phyloP scores from a whole-genome alignment of 2,113 vertebrate genomes.

The Myotis lucifugus region DNA sequence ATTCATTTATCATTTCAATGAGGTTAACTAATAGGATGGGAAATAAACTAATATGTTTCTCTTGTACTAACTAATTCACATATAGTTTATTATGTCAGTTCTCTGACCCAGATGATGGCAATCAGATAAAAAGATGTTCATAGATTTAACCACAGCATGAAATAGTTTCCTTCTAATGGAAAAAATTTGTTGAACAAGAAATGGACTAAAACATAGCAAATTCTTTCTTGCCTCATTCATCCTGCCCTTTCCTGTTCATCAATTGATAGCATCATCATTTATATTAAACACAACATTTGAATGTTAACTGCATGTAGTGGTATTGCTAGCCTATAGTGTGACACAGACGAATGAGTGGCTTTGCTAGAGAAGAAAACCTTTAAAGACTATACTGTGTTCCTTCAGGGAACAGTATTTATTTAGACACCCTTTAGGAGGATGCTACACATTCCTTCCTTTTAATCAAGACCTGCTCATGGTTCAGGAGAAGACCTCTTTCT shows the following conservation, averaged over 20 bases:
- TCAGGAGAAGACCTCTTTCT: not conserved
- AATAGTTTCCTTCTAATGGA: not conserved
- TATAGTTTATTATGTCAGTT: not conserved
- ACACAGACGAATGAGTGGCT: not conserved
- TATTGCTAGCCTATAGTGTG: not conserved
- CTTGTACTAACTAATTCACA: constrained; percentile 30
- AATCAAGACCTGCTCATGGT: not conserved
- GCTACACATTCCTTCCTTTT: not conserved
- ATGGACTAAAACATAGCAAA: not conserved
- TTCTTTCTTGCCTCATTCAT: not conserved
- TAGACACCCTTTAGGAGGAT: not conserved
- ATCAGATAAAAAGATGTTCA: constrained; percentile 45
- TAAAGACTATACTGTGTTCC: not conserved
- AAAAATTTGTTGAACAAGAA: not conserved
- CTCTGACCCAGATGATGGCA: constrained; percentile 58
- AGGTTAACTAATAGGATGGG: constrained; percentile 46
- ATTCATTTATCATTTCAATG: constrained; percentile 39
- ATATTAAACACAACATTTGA: not conserved
- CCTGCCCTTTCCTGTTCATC: not conserved
- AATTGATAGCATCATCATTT: not conserved
- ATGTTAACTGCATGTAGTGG: not conserved
- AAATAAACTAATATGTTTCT: not conserved
- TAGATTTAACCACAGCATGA: not conserved
- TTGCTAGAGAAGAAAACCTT: not conserved
- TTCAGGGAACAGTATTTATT: not conserved